phyloP scores from a whole-genome alignment of 2,113 vertebrate species.

The Oreotrochilus melanogaster region DNA sequence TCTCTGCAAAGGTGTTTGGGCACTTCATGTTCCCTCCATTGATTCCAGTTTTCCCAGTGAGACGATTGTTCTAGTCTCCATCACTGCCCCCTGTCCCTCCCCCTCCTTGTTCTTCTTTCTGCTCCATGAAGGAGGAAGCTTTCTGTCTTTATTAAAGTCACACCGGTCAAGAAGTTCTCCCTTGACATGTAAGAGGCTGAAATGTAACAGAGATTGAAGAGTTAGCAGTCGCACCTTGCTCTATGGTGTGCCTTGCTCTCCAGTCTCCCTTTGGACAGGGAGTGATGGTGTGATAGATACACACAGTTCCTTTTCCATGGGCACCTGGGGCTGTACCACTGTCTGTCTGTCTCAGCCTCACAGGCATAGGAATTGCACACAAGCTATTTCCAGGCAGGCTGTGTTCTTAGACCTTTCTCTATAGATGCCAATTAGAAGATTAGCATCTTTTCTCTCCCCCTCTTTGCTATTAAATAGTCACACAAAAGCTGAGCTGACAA shows the following conservation, averaged over 20 bases:
- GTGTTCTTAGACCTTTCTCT: conserved; percentile 78
- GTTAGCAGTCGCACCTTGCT: conserved; percentile 21
- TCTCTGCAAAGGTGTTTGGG: background rate
- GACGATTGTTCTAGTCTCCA: background rate
- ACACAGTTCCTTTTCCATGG: background rate
- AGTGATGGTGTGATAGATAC: conserved; percentile 25
- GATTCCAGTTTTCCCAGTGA: background rate
- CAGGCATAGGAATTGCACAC: conserved; percentile 78
- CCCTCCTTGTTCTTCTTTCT: background rate
- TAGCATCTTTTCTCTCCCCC: conserved; percentile 79
- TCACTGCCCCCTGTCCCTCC: background rate
- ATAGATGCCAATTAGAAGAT: conserved; percentile 85
- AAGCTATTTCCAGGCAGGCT: conserved; percentile 67
- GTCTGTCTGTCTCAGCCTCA: background rate
- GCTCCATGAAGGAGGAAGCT: background rate
- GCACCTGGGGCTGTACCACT: fast-evolving
- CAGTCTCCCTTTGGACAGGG: background rate
- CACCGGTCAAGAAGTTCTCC: conserved; percentile 48
- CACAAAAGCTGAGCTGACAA: conserved; percentile 85
- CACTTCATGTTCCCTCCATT: conserved; percentile 20
- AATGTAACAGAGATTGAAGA: conserved; percentile 18
- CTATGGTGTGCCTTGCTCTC: background rate
- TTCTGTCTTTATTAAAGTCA: conserved; percentile 49
- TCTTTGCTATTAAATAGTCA: conserved; percentile 85
- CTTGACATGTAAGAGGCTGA: conserved; percentile 54